These are phyloP conservation scores for Nesidiocoris tenuis DNA, from an alignment of 2,888 invertebrate species.

Conservation along the genomic window DNA sequence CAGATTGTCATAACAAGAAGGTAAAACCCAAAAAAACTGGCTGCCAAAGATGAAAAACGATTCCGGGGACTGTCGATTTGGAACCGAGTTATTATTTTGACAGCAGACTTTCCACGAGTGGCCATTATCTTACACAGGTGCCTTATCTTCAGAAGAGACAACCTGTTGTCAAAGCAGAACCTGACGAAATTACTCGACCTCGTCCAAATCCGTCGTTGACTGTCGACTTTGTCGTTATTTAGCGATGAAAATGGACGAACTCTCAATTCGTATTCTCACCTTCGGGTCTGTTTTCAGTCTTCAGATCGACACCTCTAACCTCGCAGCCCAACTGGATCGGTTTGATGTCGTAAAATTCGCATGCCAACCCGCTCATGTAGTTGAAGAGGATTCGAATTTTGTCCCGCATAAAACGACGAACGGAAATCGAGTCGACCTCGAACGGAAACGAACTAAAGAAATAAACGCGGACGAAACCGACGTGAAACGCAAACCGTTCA, in stretches of 20 bases:
- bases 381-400: not conserved
- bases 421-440: not conserved
- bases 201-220: too few species aligned
- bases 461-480: not conserved
- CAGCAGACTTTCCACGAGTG: too few species aligned
- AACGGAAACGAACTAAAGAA: not conserved
- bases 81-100: too few species aligned
- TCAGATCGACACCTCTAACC: slow-evolving; percentile 52
- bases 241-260: too few species aligned
- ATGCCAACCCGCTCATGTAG: not conserved
- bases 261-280: slow-evolving; percentile 48
- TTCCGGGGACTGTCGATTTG: too few species aligned
- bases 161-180: not conserved
- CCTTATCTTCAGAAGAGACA: not conserved
- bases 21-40: too few species aligned
- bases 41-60: too few species aligned
- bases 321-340: slow-evolving; percentile 52
- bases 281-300: slow-evolving; percentile 52
- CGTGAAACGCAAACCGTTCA: not conserved
- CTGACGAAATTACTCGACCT: too few species aligned
- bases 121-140: not conserved
- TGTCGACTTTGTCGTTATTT: too few species aligned
- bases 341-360: slow-evolving; percentile 48
- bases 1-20: too few species aligned
- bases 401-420: not conserved